Evolutionary conservation across 1,140 invertebrate species (phyloP), one percentile per base, ranked within the genome.

Genomic region (Drosophila fuyamai): DNA sequence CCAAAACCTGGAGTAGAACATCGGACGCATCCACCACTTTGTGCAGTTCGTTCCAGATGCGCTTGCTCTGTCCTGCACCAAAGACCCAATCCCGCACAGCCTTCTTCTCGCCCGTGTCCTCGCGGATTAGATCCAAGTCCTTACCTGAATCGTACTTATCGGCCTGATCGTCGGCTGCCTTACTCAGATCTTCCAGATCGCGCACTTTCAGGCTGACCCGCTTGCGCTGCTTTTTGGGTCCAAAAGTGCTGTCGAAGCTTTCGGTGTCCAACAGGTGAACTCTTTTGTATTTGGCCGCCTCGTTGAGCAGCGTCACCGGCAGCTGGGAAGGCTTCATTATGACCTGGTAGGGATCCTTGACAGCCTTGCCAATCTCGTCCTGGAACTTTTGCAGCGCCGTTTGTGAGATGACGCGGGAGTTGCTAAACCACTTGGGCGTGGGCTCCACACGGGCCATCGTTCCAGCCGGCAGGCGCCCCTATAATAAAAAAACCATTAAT

Each of bases 11-110:
- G 13, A 99, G 93, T 23, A 99, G 92, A 7, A 99, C 98, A 95
- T 99, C 99, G 1, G 98, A 99, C 8, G 98, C 99, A 93, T 99
- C 99, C 50, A 99, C 96, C 9, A 99, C 98, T 95, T 99, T 99
- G 92, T 99, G 99, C 7, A 99, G 93, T 93, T 99, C 99, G 94
- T 98, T 99, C 99, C 99, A 99, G 86, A 99, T 99, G 81, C 99
- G 94, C 94, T 95, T 98, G 84, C 98, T 99, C 92, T 98, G 97
- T 4, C 99, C 99, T 35, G 97, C 97, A 53, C 94, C 95, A 95
- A 98, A 98, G 4, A 98, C 95, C 96, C 97, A 97, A 81, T 97
- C 96, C 62, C 97, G 94, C 43, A 95, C 95, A 1, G 95, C 94
- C 79, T 96, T 95, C 81, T 94, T 95, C 1, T 97, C 94, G 7